Evolutionary conservation across 2,797 vertebrate species (phyloP), one percentile per base, ranked within the genome.

Genomic region (Coranthus polyacanthus): DNA sequence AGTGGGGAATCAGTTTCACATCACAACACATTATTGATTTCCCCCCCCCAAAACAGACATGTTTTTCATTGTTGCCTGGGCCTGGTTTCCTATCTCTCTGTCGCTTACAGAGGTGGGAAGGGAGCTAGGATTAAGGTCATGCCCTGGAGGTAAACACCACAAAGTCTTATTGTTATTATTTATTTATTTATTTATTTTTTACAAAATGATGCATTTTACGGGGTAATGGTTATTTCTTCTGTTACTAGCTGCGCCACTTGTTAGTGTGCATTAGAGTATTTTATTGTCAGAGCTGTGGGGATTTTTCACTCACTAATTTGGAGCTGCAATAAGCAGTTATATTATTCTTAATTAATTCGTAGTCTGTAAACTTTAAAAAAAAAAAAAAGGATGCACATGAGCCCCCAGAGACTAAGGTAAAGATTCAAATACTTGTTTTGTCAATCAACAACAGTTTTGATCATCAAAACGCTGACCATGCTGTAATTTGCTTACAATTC

Each of bases 11-110:
- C 88, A 88, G 89, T 88, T 91, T 93, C 93, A 92, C 92, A 93
- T 94, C 91, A 93, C 84, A 93, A 92, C 88, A 91, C 88, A 89
- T 92, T 93, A 94, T 94, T 93, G 93, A 94, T 93, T 88, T 72
- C 21, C 4, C 38, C 58, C 57, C 64, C 82, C 82, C 49, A 82
- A 89, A 93, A 88, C 81, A 83, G 88, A 86, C 79, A 76, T 34
- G 69, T 89, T 88, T 83, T 86, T 84, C 72, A 81, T 90, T 88
- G 86, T 87, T 88, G 82, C 66, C 76, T 72, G 65, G 78, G 75
- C 75, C 72, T 41, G 58, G 70, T 69, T 81, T 86, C 82, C 82
- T 80, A 70, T 88, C 76, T 87, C 69, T 68, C 55, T 76, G 75
- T 69, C 61, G 64, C 65, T 74, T 47, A 62, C 72, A 82, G 78